Evolutionary conservation across 2,113 vertebrate species (phyloP), one percentile per base, ranked within the genome.

Genomic region (Xiphophorus couchianus): DNA sequence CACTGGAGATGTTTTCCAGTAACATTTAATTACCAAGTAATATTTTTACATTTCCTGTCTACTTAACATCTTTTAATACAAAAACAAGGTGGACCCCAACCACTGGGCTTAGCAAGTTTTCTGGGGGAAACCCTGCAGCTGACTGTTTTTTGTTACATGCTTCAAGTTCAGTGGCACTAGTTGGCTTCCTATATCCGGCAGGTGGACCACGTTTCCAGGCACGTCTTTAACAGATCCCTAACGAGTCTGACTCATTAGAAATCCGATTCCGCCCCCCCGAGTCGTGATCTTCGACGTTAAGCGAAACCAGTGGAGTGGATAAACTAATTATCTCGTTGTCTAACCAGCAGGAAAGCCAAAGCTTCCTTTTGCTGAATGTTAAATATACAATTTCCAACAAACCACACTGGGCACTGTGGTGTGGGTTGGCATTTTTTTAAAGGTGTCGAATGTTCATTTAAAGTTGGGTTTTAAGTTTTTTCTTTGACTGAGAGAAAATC

Each of bases 391-490:
- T 48, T 19, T 31, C 54, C 44, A 62, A 1, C 4, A 3, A 58
- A 66, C 29, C 17, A 3, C 65, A 27, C 15, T 22, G 2, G 17
- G 11, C 29, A 31, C 33, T 44, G 27, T 12, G 33, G 28, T 3
- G 25, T 28, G 25, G n/a, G 19, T 1, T 15, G 25, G 11, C 12
- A 39, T 39, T 19, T 58, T 42, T 42, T 42, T 31, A 42, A 29
- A 58, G 51, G 48, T 42, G 42, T 39, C 67, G 14, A 44, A 73
- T 12, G 25, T 37, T 2, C 42, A 66, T 67, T 66, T 64, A 62
- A 76, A 35, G 58, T 84, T 84, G 22, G 25, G 33, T 33, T 39
- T 66, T 28, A 69, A 69, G 30, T 31, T 33, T 2, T 10, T 30
- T 35, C 3, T 25, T 29, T 37, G 9, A 33, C 29, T 62, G 10